Conservation (phyloP, 2,888 invertebrate genomes). For the Sturmia bella region DNA sequence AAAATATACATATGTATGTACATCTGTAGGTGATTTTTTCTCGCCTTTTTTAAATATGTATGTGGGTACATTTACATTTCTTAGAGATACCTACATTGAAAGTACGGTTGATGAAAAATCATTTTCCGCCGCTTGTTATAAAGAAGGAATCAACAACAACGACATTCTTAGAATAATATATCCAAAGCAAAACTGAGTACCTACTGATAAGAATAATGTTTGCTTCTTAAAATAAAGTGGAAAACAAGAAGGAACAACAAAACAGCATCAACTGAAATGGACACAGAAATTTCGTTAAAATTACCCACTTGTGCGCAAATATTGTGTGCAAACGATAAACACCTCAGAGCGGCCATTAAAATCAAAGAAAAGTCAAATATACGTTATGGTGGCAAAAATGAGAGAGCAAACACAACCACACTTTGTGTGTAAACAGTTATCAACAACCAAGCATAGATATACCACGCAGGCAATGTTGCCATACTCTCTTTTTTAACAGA, state of each 20-base stretch:
- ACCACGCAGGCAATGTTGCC: too few relatives aligned
- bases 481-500: too few relatives aligned
- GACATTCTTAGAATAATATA: constrained; percentile 32
- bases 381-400: constrained; percentile 64
- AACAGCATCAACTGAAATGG: constrained; percentile 28
- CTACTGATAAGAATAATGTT: constrained; percentile 43
- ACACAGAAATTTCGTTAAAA: constrained; percentile 42
- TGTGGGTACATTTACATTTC: too few relatives aligned
- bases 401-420: constrained; percentile 47
- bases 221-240: not conserved
- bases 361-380: constrained; percentile 73
- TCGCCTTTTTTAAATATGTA: not conserved
- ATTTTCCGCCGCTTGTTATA: constrained; percentile 60
- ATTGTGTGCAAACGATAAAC: constrained; percentile 81
- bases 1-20: not conserved
- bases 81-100: constrained; percentile 21
- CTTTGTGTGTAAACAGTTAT: too few relatives aligned
- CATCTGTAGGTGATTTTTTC: not conserved
- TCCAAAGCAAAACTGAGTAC: constrained; percentile 26
- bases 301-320: constrained; percentile 75
- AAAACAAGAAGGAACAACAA: constrained; percentile 18
- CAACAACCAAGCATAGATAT: too few relatives aligned
- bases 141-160: constrained; percentile 23
- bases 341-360: constrained; percentile 82
- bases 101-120: constrained; percentile 44